phyloP scores from a whole-genome alignment of 2,113 vertebrate genomes.

The Nesoenas mayeri region DNA sequence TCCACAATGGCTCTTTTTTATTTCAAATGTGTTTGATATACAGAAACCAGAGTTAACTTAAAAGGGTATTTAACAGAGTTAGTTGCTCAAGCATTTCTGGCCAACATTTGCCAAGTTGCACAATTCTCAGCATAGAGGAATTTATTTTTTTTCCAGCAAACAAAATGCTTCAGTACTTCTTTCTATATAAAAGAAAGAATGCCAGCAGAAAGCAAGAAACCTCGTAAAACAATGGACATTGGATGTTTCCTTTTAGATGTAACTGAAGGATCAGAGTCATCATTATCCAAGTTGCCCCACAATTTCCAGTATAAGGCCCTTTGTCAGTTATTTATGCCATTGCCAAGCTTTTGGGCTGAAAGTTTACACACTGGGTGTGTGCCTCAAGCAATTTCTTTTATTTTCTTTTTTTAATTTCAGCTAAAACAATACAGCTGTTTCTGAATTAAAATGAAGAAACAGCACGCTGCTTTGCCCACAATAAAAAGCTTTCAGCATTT shows the following conservation, averaged over 20 bases:
- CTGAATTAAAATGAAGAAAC: not conserved
- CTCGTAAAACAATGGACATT: not conserved
- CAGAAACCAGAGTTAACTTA: not conserved
- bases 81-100: not conserved
- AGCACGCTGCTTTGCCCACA: not conserved
- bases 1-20: not conserved
- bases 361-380: not conserved
- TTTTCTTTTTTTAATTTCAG: not conserved
- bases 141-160: not conserved
- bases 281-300: not conserved
- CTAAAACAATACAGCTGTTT: slow-evolving; percentile 1
- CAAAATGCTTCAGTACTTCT: not conserved
- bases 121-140: not conserved
- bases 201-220: not conserved
- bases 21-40: not conserved
- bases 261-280: not conserved
- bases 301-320: not conserved
- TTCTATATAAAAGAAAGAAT: slow-evolving; percentile 1
- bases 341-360: not conserved
- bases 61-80: not conserved
- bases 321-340: not conserved
- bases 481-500: not conserved
- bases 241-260: not conserved
- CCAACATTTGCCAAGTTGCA: not conserved
- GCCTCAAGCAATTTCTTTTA: not conserved